These are phyloP conservation scores for Melanostigma gelatinosum DNA, from an alignment of 2,113 vertebrate species.

Conservation along the genomic window DNA sequence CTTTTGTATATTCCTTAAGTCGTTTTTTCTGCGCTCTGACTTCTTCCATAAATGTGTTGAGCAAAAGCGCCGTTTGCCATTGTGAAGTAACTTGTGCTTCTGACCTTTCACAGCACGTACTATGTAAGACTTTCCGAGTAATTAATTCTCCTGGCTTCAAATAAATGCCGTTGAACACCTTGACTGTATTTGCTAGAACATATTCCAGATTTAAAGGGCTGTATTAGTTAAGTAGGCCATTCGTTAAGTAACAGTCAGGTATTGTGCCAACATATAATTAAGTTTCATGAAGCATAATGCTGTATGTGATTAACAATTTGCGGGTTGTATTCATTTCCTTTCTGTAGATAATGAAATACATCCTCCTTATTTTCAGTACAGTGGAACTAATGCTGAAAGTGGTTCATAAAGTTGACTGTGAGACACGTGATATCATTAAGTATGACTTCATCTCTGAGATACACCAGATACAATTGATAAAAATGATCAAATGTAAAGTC, in stretches of 20 bases:
- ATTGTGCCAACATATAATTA: slow-evolving; percentile 61
- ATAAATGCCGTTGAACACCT: slow-evolving; percentile 59
- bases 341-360: slow-evolving; percentile 21
- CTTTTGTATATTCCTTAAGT: slow-evolving; percentile 7
- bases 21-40: slow-evolving; percentile 16
- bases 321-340: slow-evolving; percentile 44
- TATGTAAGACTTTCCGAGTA: slow-evolving; percentile 32
- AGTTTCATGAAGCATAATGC: slow-evolving; percentile 41
- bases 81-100: slow-evolving; percentile 52
- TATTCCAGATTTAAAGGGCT: slow-evolving; percentile 43
- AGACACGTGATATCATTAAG: slow-evolving; percentile 22
- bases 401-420: slow-evolving; percentile 43
- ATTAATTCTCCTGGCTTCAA: slow-evolving; percentile 55
- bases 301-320: slow-evolving; percentile 35
- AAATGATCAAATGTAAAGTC: slow-evolving; percentile 13
- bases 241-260: slow-evolving; percentile 43
- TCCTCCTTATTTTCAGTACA: slow-evolving; percentile 22
- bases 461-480: background rate
- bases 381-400: slow-evolving; percentile 37
- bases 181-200: slow-evolving; percentile 50
- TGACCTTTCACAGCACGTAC: slow-evolving; percentile 65
- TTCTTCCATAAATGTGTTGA: slow-evolving; percentile 28
- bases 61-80: slow-evolving; percentile 38
- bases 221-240: slow-evolving; percentile 18
- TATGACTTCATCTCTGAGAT: background rate